phyloP scores from a whole-genome alignment of 2,113 vertebrate genomes.

The Paralichthys olivaceus region DNA sequence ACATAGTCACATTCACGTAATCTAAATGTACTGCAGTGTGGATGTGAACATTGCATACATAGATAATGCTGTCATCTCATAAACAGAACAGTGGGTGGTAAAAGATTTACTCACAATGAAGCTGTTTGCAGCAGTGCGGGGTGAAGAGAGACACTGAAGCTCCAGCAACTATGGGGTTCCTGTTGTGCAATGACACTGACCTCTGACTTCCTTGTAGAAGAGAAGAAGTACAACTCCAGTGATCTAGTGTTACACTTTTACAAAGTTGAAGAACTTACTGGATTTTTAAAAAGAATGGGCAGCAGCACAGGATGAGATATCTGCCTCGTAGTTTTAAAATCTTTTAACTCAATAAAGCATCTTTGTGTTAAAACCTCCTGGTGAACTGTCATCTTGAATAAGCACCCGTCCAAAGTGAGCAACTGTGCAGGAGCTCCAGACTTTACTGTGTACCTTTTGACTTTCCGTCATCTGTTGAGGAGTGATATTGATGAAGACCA shows the following conservation, averaged over 20 bases:
- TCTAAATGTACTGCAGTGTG: neutral
- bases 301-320: no score
- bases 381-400: no score
- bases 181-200: constrained; percentile 7
- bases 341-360: no score
- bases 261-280: neutral
- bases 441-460: neutral
- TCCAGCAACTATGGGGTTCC: neutral
- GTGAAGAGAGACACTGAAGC: neutral
- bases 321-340: neutral
- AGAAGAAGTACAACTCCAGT: neutral
- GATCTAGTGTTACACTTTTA: neutral
- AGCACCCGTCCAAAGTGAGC: no score
- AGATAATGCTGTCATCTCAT: neutral
- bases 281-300: neutral
- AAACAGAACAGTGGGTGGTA: neutral
- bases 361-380: no score
- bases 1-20: neutral
- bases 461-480: no score
- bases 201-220: neutral
- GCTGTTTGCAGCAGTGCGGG: neutral
- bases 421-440: neutral
- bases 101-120: neutral
- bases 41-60: neutral
- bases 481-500: neutral